Base-by-base conservation (phyloP, 2,797 vertebrate genomes). In the Malurus leucopterus region DNA sequence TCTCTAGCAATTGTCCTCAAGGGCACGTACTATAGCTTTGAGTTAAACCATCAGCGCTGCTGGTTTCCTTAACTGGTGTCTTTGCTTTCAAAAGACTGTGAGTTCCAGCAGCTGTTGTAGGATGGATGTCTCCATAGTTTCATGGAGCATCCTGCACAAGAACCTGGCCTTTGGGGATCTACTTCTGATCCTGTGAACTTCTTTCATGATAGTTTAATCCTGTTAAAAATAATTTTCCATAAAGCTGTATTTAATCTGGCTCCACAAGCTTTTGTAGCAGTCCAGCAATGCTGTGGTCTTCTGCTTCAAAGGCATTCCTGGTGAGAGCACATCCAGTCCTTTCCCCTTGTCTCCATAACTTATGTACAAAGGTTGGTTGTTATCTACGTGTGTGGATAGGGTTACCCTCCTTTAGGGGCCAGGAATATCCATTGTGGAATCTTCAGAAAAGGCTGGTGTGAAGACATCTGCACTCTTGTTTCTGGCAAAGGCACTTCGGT, bases 281-380 rank as follows among this genome's bases (percentile, higher is more conserved):
- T 24, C 15, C 41, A 53, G 19, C 2, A 2, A 4, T 65, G 34
- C 19, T 0, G 0, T 54, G 32, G 21, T 44, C 8, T 80, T 41
- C 51, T 74, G 36, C 29, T 80, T 82, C 9, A 50, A 71, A 74
- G 64, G 23, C 22, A 6, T 41, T 75, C 7, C n/a, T 7, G 6
- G 16, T 21, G 13, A 55, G 47, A 44, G 23, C 34, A 20, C 20
- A 12, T 43, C 36, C 77, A 57, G 18, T 50, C 57, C n/a, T 80
- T 72, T 73, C 49, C 8, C 27, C 24, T 59, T 55, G 15, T 47
- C 24, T 29, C 34, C 0, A 0, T 59, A 67, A 83, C 8, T 3
- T 32, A 36, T 0, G 4, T 24, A 9, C 3, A 2, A n/a, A 32
- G 36, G 14, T 36, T 36, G 36, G 27, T 18, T 46, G 17, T 62